phyloP scores from a whole-genome alignment of 2,113 vertebrate genomes.

The Vicugna pacos region DNA sequence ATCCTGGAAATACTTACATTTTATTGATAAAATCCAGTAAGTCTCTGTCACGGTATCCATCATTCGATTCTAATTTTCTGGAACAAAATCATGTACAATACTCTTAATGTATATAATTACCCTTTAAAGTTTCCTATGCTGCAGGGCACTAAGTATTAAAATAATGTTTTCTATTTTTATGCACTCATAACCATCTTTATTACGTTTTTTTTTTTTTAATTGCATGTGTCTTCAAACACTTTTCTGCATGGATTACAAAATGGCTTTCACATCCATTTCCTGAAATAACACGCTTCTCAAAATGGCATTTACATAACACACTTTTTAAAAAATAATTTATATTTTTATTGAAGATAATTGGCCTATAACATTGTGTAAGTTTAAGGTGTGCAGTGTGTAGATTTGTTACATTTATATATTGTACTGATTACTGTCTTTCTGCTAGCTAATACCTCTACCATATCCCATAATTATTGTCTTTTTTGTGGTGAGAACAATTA shows the following conservation, averaged over 20 bases:
- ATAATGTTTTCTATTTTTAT: not conserved
- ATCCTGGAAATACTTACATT: not conserved
- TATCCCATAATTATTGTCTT: not conserved
- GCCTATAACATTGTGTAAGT: not conserved
- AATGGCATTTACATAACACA: not conserved
- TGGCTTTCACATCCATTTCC: not conserved
- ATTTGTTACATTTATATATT: not conserved
- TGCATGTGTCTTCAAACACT: not conserved
- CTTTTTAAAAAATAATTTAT: not conserved
- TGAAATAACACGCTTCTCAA: not conserved
- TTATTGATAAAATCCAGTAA: not conserved
- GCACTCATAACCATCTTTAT: not conserved
- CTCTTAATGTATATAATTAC: not conserved
- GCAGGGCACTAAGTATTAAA: not conserved
- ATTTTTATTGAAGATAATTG: not conserved
- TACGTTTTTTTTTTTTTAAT: not conserved
- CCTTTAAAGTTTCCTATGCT: not conserved
- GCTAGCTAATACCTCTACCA: not conserved
- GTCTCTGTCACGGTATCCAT: not conserved
- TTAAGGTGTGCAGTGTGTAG: not conserved
- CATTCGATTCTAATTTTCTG: not conserved
- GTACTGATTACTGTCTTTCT: not conserved
- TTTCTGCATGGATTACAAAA: not conserved
- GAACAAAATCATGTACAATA: not conserved
- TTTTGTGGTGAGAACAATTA: not conserved